phyloP scores from a whole-genome alignment of 2,113 vertebrate genomes.

The Speoplatyrhinus poulsoni region DNA sequence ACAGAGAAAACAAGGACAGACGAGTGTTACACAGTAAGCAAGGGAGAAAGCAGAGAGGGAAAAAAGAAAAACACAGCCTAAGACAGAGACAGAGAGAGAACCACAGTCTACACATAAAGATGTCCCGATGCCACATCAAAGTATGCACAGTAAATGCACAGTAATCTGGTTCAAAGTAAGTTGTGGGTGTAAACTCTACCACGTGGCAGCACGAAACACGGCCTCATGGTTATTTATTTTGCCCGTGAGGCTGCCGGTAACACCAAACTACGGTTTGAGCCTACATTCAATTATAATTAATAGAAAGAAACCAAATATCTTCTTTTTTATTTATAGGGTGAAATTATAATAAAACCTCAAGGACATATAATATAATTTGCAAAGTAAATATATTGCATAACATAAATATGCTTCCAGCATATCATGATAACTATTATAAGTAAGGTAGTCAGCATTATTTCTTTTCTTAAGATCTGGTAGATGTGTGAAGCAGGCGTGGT shows the following conservation, averaged over 20 bases:
- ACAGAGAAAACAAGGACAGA: constrained; percentile 37
- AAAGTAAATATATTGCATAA: no score
- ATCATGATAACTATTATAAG: not conserved
- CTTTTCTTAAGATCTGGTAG: not conserved
- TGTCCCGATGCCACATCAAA: constrained; percentile 23
- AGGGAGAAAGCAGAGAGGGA: constrained; percentile 5
- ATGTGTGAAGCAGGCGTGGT: constrained; percentile 10
- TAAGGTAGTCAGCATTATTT: no score
- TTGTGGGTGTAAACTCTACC: not conserved
- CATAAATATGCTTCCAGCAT: no score
- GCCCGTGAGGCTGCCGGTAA: no score
- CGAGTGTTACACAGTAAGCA: constrained; percentile 35
- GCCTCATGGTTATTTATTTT: no score
- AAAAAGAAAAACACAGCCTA: constrained; percentile 30
- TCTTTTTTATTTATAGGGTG: no score
- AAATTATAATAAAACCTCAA: no score
- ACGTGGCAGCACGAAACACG: not conserved
- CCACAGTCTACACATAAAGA: constrained; percentile 30
- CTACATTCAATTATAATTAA: no score
- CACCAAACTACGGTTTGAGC: no score
- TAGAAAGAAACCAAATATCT: no score
- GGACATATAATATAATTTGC: no score
- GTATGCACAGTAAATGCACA: constrained; percentile 20
- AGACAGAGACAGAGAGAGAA: constrained; percentile 43
- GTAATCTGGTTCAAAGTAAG: not conserved